phyloP scores from a whole-genome alignment of 1,140 invertebrate species.

The Maniola jurtina region DNA sequence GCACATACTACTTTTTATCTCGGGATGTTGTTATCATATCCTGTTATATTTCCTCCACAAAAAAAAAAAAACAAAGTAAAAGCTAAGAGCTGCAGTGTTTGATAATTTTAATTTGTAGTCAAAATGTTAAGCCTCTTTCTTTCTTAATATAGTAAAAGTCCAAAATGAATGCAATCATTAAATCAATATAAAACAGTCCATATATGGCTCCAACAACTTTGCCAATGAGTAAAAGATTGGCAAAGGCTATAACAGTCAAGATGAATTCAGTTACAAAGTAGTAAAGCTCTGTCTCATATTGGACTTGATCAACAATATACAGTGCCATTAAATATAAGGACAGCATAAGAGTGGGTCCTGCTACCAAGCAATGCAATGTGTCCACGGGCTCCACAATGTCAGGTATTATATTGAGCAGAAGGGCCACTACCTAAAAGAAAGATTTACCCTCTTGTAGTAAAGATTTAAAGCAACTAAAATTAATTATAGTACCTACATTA shows the following conservation, averaged over 20 bases:
- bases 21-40: conserved; percentile 30
- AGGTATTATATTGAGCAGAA: conserved; percentile 66
- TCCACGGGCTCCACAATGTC: conserved; percentile 64
- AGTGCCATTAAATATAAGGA: conserved; percentile 59
- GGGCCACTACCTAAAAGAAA: conserved; percentile 72
- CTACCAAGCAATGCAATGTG: conserved; percentile 52
- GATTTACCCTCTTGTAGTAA: conserved; percentile 34
- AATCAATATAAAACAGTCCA: conserved; percentile 64
- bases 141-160: conserved; percentile 59
- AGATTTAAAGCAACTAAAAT: not conserved
- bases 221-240: conserved; percentile 45
- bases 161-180: conserved; percentile 61
- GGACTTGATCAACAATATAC: conserved; percentile 65
- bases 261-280: conserved; percentile 57
- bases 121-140: conserved; percentile 57
- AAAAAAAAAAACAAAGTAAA: not conserved
- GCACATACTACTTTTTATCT: conserved; percentile 16
- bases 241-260: conserved; percentile 46
- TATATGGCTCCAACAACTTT: conserved; percentile 60
- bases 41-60: not conserved
- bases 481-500: too few relatives aligned
- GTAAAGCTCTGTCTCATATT: conserved; percentile 63
- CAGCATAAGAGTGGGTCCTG: conserved; percentile 62
- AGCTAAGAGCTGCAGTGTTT: not conserved
- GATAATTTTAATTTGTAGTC: conserved; percentile 5